These are phyloP conservation scores for Adineta ricciae DNA, from an alignment of 2,888 invertebrate species.

Conservation along the genomic window DNA sequence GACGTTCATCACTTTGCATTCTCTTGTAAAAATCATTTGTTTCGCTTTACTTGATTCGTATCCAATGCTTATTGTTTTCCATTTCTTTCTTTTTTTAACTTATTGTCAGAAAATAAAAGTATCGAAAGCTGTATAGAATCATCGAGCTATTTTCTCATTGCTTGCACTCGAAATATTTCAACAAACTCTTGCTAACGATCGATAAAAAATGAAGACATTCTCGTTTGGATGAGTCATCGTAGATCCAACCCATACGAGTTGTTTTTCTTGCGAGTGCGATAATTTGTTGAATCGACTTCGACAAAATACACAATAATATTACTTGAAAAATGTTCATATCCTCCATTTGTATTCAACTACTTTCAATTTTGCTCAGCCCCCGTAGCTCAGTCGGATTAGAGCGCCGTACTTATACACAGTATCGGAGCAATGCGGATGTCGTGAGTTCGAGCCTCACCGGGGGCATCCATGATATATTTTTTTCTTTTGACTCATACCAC, in stretches of 20 bases:
- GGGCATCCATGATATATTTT: neutral
- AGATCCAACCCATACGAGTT: too few species aligned
- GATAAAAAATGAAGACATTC: too few species aligned
- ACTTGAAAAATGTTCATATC: neutral
- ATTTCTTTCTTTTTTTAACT: too few species aligned
- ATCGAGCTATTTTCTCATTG: too few species aligned
- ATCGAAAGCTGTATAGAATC: too few species aligned
- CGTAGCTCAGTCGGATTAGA: conserved; percentile 13
- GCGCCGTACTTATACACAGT: conserved; percentile 23
- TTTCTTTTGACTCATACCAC: neutral
- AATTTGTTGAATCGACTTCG: too few species aligned
- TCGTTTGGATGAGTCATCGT: too few species aligned
- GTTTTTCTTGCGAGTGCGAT: too few species aligned
- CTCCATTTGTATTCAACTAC: neutral
- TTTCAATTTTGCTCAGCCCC: neutral
- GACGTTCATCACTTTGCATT: neutral
- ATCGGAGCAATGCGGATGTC: conserved; percentile 23
- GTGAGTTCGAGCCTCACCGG: conserved; percentile 20
- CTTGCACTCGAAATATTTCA: too few species aligned
- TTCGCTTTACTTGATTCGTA: neutral
- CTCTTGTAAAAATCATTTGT: neutral
- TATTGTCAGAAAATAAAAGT: too few species aligned
- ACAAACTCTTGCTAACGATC: too few species aligned
- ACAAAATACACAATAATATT: too few species aligned
- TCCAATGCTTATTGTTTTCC: neutral